Conservation (phyloP, 2,113 vertebrate species). For the Craseonycteris thonglongyai region DNA sequence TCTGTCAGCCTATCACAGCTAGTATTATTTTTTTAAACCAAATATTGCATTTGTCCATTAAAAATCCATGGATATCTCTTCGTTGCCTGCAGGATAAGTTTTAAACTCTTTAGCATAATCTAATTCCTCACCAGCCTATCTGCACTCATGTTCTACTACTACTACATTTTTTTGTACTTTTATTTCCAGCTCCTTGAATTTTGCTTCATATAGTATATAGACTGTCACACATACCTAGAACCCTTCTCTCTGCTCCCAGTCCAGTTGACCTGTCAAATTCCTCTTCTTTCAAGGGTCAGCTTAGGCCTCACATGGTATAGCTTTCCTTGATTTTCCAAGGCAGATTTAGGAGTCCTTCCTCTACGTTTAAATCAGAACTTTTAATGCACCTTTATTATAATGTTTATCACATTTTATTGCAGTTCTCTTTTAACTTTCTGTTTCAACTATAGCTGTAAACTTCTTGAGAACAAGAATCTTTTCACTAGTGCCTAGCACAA, state of each 20-base stretch:
- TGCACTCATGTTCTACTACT: neutral
- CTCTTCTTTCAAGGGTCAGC: neutral
- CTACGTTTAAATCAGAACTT: neutral
- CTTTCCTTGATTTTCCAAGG: neutral
- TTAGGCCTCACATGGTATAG: neutral
- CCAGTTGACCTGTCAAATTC: neutral
- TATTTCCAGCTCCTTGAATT: neutral
- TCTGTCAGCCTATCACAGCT: neutral
- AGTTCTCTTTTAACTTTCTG: neutral
- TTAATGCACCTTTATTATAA: neutral
- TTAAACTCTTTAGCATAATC: neutral
- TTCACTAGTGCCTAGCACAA: neutral
- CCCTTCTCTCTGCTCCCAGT: neutral
- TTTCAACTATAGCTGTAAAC: neutral
- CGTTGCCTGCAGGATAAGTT: neutral
- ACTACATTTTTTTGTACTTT: neutral
- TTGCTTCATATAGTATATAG: neutral
- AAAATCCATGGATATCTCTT: neutral
- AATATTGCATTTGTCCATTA: neutral
- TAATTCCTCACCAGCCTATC: neutral
- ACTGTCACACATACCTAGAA: neutral
- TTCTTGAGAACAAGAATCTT: slow-evolving; percentile 7
- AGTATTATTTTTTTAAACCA: neutral
- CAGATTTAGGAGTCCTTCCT: neutral
- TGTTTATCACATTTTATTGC: neutral